Conservation (phyloP, 2,113 vertebrate species). For the Cephalopterus ornatus region DNA sequence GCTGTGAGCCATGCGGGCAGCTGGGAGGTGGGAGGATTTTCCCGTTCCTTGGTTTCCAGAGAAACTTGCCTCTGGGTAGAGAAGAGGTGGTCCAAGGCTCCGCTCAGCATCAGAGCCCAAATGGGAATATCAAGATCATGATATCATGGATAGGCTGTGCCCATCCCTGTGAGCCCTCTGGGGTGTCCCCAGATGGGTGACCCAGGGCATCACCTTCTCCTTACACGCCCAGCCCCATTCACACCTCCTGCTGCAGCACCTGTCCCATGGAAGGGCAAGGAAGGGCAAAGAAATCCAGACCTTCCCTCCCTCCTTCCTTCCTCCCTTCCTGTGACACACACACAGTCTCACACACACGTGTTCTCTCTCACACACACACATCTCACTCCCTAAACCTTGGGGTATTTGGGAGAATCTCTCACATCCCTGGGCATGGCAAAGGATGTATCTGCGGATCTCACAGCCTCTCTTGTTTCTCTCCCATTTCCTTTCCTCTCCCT, state of each 20-base stretch:
- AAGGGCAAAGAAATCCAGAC: neutral
- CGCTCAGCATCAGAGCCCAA: neutral
- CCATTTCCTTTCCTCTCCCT: conserved; percentile 3
- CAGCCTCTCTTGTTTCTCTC: neutral
- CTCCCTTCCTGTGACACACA: neutral
- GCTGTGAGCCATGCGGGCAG: neutral
- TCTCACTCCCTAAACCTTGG: neutral
- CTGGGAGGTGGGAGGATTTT: conserved; percentile 41
- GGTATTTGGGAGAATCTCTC: neutral
- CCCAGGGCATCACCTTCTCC: neutral
- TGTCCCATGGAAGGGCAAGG: neutral
- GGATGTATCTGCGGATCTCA: neutral
- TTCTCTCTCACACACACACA: neutral
- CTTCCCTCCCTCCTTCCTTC: neutral
- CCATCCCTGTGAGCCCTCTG: neutral
- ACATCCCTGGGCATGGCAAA: neutral
- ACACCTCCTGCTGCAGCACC: neutral
- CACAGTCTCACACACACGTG: too few species aligned
- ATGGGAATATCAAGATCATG: fast-evolving
- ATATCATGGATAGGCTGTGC: too few species aligned
- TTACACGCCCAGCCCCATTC: neutral
- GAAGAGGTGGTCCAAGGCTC: neutral
- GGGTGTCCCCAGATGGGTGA: neutral
- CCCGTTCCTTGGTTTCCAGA: conserved; percentile 26
- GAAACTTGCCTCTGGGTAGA: neutral